Percentiles rank a stretch among this genome's conserved stretches.
These are phyloP conservation scores for Cryptomyrus ogoouensis DNA, from an alignment of 2,113 vertebrate genomes.

Conservation along the genomic window DNA sequence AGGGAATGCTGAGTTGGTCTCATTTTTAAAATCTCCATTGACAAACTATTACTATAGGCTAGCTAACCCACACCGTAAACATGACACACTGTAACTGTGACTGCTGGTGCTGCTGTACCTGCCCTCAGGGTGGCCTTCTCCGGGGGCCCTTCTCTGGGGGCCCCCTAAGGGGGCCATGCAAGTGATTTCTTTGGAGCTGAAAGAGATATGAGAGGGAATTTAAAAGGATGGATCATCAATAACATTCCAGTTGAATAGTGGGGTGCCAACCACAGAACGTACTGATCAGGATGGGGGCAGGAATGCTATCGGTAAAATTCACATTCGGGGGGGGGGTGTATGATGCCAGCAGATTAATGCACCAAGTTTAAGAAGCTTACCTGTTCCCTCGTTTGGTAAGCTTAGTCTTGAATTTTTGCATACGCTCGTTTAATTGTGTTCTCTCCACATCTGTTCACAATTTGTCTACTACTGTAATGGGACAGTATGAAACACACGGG, in stretches of 20 bases:
- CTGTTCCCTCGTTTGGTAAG: neutral
- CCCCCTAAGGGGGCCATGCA: neutral
- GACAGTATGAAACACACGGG: neutral
- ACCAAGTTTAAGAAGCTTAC: neutral
- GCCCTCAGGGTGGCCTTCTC: neutral
- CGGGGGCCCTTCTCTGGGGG: neutral
- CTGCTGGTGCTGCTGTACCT: neutral
- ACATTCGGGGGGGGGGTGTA: neutral
- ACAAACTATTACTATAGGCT: neutral
- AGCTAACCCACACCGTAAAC: neutral
- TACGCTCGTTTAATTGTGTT: neutral
- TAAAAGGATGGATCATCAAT: neutral
- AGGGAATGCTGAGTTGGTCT: neutral
- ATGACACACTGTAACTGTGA: neutral
- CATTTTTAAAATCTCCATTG: neutral
- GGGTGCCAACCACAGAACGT: neutral
- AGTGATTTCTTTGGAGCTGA: neutral
- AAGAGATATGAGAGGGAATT: neutral
- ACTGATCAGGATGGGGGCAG: neutral
- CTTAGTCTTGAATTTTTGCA: neutral
- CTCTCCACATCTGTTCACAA: neutral
- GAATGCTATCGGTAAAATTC: too few relatives aligned
- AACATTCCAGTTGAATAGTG: neutral
- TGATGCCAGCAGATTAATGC: neutral
- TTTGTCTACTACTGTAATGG: neutral